phyloP scores from a whole-genome alignment of 2,797 vertebrate species.

The Myotis daubentonii region DNA sequence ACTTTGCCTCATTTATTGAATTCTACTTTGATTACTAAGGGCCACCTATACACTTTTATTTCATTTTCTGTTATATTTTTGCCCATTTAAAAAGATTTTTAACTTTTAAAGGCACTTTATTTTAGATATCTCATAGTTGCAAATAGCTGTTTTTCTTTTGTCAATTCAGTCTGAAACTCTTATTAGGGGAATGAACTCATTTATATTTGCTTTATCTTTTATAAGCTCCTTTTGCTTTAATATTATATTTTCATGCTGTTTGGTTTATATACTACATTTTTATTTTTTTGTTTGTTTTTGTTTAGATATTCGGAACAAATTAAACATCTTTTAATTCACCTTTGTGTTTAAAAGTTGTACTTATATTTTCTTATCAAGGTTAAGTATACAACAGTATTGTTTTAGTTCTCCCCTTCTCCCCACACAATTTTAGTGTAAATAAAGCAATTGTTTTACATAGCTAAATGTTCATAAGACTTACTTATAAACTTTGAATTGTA shows the following conservation, averaged over 20 bases:
- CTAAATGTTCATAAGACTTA: background rate
- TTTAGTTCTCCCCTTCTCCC: background rate
- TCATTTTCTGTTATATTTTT: background rate
- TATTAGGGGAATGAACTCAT: background rate
- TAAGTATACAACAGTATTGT: background rate
- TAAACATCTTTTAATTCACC: constrained; percentile 13
- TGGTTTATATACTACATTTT: background rate
- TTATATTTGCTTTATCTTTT: constrained; percentile 16
- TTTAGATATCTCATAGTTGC: background rate
- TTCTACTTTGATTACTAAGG: constrained; percentile 1
- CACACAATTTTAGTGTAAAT: background rate
- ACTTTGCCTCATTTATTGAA: background rate
- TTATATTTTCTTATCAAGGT: background rate
- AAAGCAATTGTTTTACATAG: background rate
- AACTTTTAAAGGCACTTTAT: constrained; percentile 9
- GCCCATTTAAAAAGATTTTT: constrained; percentile 4
- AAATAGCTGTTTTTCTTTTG: background rate
- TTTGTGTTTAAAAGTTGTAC: background rate
- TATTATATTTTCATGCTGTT: constrained; percentile 35
- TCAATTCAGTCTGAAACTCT: constrained; percentile 18
- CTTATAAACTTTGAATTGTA: constrained; percentile 33
- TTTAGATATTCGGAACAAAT: background rate
- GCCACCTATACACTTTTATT: background rate
- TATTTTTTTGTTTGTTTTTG: background rate
- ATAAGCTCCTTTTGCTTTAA: background rate